phyloP scores from a whole-genome alignment of 1,140 invertebrate genomes.

The Propsilocerus akamusi region DNA sequence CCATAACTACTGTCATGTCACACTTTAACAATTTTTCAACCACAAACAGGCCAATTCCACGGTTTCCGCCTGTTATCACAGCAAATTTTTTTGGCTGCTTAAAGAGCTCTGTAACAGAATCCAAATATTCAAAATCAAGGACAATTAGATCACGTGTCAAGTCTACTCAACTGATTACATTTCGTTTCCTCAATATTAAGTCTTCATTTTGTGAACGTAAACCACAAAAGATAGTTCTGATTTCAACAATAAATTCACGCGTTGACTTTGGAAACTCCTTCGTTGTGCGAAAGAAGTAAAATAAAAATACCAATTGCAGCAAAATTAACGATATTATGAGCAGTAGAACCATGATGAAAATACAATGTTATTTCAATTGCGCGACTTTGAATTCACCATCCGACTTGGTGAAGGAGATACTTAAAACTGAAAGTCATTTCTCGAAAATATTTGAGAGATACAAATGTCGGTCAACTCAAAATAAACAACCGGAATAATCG shows the following conservation, averaged over 20 bases:
- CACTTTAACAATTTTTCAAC: constrained; percentile 58
- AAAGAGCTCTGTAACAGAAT: background rate
- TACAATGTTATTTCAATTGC: no score
- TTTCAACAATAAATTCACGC: constrained; percentile 26
- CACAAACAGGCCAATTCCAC: constrained; percentile 67
- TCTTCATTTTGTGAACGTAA: constrained; percentile 28
- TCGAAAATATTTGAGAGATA: no score
- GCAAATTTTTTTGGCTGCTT: constrained; percentile 40
- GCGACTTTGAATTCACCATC: no score
- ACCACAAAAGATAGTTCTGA: constrained; percentile 32
- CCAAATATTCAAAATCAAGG: background rate
- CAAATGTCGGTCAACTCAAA: no score
- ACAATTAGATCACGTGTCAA: background rate
- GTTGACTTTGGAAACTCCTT: constrained; percentile 20
- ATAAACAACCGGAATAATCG: no score
- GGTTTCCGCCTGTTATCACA: constrained; percentile 71
- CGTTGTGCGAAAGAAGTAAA: constrained; percentile 20
- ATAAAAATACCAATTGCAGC: constrained; percentile 1
- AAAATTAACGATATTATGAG: no score
- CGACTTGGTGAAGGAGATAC: no score
- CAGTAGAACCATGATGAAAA: no score
- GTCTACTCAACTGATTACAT: constrained; percentile 22
- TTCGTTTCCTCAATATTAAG: constrained; percentile 24
- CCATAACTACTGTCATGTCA: constrained; percentile 71
- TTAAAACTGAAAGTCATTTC: no score